Evolutionary conservation across 2,888 invertebrate species (phyloP).

Genomic region (Cantharis rufa): DNA sequence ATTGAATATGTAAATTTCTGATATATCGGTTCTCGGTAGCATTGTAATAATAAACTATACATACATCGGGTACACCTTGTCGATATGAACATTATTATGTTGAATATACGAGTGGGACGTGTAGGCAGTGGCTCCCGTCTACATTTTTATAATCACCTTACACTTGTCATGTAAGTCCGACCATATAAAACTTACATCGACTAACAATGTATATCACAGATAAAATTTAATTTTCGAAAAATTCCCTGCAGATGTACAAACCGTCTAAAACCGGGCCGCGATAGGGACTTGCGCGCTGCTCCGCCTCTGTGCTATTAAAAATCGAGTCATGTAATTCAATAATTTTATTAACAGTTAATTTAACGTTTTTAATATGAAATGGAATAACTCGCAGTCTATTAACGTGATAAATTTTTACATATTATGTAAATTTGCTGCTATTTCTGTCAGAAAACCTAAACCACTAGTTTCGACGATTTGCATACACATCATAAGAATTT

Average conservation of each 20-base stretch:
- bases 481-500: slow-evolving; percentile 1
- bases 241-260: background rate
- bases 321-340: background rate
- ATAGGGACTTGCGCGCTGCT: background rate
- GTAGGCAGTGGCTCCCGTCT: slow-evolving; percentile 49
- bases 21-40: slow-evolving; percentile 48
- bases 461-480: background rate
- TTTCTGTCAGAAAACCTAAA: background rate
- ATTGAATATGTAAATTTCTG: slow-evolving; percentile 48
- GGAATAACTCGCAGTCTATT: background rate
- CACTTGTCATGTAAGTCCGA: slow-evolving; percentile 49
- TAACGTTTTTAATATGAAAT: background rate
- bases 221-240: background rate
- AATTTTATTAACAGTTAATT: background rate
- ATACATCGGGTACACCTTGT: slow-evolving; percentile 43
- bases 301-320: background rate
- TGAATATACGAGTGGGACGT: slow-evolving; percentile 40
- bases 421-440: background rate
- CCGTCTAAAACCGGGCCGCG: background rate
- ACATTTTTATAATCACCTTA: slow-evolving; percentile 45
- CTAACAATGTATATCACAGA: background rate
- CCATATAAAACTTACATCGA: slow-evolving; percentile 42
- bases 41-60: slow-evolving; percentile 45
- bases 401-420: background rate
- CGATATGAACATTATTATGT: slow-evolving; percentile 48